A percentile compares a stretch with the other conserved stretches of the same genome.
Evolutionary conservation across 2,797 vertebrate genomes (phyloP).

Genomic region (Distichodus sexfasciatus): DNA sequence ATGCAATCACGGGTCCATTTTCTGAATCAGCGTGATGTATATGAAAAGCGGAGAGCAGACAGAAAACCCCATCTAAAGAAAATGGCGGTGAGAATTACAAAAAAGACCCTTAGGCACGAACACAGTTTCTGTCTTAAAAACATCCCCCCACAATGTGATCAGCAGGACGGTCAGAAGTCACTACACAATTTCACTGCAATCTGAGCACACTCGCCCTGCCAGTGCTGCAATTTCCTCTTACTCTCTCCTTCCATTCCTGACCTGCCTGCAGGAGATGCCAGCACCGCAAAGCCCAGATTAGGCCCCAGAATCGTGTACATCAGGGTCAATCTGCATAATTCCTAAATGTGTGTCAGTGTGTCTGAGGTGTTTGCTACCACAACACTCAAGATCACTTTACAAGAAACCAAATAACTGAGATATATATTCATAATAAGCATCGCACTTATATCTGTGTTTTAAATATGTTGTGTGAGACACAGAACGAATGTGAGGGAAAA

Average conservation of each 20-base stretch:
- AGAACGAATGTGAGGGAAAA: too few species aligned
- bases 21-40: background rate
- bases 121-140: background rate
- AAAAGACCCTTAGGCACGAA: background rate
- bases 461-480: too few species aligned
- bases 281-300: constrained; percentile 27
- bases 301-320: constrained; percentile 5
- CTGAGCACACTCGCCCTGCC: background rate
- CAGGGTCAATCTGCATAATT: constrained; percentile 9
- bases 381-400: background rate
- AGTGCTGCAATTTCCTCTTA: background rate
- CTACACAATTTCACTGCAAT: background rate
- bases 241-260: background rate
- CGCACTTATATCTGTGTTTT: too few species aligned
- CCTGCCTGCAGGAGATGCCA: background rate
- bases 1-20: background rate
- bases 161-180: background rate
- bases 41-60: background rate
- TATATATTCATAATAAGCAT: too few species aligned
- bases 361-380: background rate
- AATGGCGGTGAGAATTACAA: background rate
- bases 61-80: background rate
- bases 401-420: background rate
- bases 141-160: background rate
- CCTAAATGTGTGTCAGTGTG: constrained; percentile 9